These are phyloP conservation scores for Iselma pallidipennis DNA, from an alignment of 2,888 invertebrate species.

Conservation along the genomic window DNA sequence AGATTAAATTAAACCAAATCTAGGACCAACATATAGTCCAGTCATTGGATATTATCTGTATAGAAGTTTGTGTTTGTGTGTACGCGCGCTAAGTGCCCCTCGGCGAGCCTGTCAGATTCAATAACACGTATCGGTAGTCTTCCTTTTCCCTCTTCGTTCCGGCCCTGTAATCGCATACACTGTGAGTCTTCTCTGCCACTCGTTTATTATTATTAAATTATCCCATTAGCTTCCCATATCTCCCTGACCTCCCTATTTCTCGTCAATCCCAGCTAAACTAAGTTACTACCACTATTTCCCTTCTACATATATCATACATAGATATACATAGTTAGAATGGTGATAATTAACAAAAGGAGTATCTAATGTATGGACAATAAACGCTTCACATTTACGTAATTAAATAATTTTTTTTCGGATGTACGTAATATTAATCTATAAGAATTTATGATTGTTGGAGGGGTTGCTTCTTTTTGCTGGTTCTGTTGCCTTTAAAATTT, in stretches of 20 bases:
- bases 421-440: too few relatives aligned
- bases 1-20: neutral
- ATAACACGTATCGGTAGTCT: conserved; percentile 12
- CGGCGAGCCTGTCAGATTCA: conserved; percentile 20
- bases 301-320: neutral
- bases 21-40: neutral
- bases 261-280: neutral
- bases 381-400: too few relatives aligned
- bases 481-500: too few relatives aligned
- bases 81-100: conserved; percentile 20
- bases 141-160: conserved; percentile 10
- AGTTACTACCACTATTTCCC: neutral
- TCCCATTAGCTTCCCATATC: conserved; percentile 24
- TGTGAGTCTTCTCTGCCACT: conserved; percentile 9
- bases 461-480: neutral
- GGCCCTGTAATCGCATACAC: conserved; percentile 14
- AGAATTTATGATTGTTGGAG: neutral
- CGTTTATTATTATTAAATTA: conserved; percentile 35
- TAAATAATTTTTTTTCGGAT: too few relatives aligned
- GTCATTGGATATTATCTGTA: neutral
- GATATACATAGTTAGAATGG: neutral
- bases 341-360: neutral
- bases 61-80: conserved; percentile 9
- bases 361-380: neutral
- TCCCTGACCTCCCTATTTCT: neutral